phyloP scores from a whole-genome alignment of 1,140 invertebrate genomes.

The Pseudomyrmex sp. region DNA sequence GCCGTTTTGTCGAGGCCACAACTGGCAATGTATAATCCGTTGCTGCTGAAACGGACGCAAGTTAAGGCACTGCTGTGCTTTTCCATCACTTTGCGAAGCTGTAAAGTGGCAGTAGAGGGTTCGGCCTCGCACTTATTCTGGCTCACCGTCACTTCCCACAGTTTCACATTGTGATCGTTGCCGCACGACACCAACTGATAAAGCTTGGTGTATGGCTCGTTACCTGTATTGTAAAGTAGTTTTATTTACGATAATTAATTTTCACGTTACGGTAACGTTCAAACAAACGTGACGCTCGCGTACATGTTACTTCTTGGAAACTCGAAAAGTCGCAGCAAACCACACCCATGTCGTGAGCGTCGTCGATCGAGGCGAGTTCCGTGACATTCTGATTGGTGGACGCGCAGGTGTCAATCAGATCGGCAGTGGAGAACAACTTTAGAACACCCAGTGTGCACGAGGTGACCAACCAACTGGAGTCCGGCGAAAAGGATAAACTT shows the following conservation, averaged over 20 bases:
- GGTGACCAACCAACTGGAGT: constrained; percentile 88
- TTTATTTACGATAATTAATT: not conserved
- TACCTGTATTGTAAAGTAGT: constrained; percentile 74
- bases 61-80: constrained; percentile 86
- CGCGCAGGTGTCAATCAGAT: constrained; percentile 81
- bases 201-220: constrained; percentile 81
- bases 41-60: constrained; percentile 87
- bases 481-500: constrained; percentile 88
- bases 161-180: constrained; percentile 90
- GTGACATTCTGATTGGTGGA: constrained; percentile 80
- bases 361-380: constrained; percentile 84
- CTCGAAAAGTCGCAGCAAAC: constrained; percentile 88
- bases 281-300: constrained; percentile 3
- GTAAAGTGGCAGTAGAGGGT: constrained; percentile 71
- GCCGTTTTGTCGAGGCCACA: constrained; percentile 90
- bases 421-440: constrained; percentile 87
- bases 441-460: constrained; percentile 89
- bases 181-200: constrained; percentile 89
- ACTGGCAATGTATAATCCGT: constrained; percentile 88
- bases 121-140: constrained; percentile 74
- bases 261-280: not conserved
- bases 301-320: constrained; percentile 77
- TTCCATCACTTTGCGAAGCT: constrained; percentile 75
- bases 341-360: constrained; percentile 92
- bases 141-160: constrained; percentile 88